Evolutionary conservation across 2,797 vertebrate genomes (phyloP).

Genomic region (Micropoecilia bifurca): DNA sequence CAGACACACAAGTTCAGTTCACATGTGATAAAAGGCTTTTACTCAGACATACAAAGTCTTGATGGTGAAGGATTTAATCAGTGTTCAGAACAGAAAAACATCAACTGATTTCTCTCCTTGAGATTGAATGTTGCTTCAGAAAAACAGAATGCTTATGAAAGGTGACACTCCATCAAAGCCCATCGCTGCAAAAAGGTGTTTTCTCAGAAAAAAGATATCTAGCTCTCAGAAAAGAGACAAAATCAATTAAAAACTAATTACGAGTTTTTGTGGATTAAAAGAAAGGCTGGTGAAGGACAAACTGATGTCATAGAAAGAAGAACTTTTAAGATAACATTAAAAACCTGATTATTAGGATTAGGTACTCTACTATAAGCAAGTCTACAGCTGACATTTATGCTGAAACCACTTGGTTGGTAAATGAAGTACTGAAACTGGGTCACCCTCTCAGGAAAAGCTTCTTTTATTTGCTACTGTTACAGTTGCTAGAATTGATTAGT

Average conservation of each 20-base stretch:
- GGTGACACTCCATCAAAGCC: background rate
- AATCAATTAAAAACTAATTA: background rate
- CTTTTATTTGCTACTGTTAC: background rate
- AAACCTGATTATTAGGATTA: background rate
- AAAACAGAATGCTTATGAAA: background rate
- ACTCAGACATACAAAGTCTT: background rate
- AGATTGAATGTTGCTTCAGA: background rate
- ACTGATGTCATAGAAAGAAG: background rate
- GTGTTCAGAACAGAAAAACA: background rate
- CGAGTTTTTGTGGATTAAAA: background rate
- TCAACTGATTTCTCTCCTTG: background rate
- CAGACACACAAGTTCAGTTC: slow-evolving; percentile 16
- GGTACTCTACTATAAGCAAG: background rate
- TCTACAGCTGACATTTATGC: background rate
- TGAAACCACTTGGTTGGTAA: background rate
- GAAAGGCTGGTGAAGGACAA: background rate
- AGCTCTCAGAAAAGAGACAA: background rate
- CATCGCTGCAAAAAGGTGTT: background rate
- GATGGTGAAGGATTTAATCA: background rate
- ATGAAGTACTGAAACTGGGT: background rate
- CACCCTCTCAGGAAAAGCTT: background rate
- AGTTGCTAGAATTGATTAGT: background rate
- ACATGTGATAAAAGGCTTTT: background rate
- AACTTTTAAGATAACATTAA: background rate
- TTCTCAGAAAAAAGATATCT: background rate